Evolutionary conservation across 2,113 vertebrate genomes (phyloP).

Genomic region (Suncus etruscus): DNA sequence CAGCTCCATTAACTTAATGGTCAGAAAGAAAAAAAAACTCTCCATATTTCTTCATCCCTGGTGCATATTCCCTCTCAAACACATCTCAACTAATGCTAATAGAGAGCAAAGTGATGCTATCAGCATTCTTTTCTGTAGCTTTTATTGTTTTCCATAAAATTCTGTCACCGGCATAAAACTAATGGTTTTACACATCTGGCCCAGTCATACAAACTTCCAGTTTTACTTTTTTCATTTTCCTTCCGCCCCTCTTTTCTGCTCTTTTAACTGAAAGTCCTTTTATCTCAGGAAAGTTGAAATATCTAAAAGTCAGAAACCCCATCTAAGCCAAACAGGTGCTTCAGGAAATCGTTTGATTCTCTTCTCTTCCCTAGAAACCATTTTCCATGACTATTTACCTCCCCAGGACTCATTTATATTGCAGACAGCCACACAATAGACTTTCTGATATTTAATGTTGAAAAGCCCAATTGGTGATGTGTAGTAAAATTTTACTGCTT

Average conservation of each 20-base stretch:
- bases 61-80: background rate
- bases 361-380: background rate
- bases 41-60: constrained; percentile 45
- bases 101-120: constrained; percentile 70
- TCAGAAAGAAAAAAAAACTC: constrained; percentile 55
- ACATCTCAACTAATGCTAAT: constrained; percentile 61
- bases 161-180: constrained; percentile 70
- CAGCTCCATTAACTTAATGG: constrained; percentile 80
- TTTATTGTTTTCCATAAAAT: constrained; percentile 80
- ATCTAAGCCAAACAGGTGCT: constrained; percentile 24
- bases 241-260: background rate
- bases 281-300: background rate
- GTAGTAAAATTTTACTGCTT: constrained; percentile 79
- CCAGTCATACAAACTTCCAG: constrained; percentile 1
- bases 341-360: background rate
- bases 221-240: constrained; percentile 73
- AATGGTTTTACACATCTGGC: constrained; percentile 77
- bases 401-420: constrained; percentile 21
- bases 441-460: constrained; percentile 63
- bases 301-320: constrained; percentile 43
- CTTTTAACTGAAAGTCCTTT: constrained; percentile 4
- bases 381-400: constrained; percentile 3
- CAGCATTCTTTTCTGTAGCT: constrained; percentile 73
- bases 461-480: constrained; percentile 61
- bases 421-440: constrained; percentile 49